Evolutionary conservation across 2,888 invertebrate species (phyloP), one percentile per base, ranked within the genome.

Genomic region (Myopa tessellatipennis): DNA sequence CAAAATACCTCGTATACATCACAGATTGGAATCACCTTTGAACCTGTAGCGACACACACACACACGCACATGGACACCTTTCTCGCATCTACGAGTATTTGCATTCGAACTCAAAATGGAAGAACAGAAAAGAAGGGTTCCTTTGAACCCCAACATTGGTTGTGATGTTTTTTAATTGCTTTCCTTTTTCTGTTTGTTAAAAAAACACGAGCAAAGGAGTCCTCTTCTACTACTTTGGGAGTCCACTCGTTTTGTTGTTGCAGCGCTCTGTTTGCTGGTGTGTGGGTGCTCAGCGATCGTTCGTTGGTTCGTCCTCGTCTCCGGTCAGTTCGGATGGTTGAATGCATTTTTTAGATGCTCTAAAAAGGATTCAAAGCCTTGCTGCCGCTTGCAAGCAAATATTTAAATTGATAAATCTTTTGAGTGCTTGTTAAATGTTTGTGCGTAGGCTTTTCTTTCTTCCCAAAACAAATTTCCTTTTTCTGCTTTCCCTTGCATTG

Each of bases 291-390:
- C 45, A 45, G 45, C 6, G 45, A 45, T 45, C 45, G 55, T 26
- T 26, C 26, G 26, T 1, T 26, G 26, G 26, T 26, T 26, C 26
- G 26, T 26, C 26, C 26, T 26, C 26, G 2, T 16, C 55, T 14
- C 16, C 3, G 55, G 10, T 14, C 55, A 3, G n/a, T n/a, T n/a
- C 55, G 1, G 55, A 6, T 12, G 14, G 1, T 6, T 55, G 55
- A 5, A 14, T 55, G 55, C 55, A 45, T 45, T 45, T 45, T 10
- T 45, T 45, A 6, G 4, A 18, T 50, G 61, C 26, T 18, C 7
- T 26, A 72, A 80, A 79, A 84, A 84, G 84, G 84, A 84, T 85
- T 83, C 82, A 77, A 83, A 80, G 79, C 77, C 74, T 71, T 74
- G 80, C 81, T 69, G 79, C 79, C 78, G 78, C 78, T 55, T 76